phyloP scores from a whole-genome alignment of 2,888 invertebrate species.

The Hirtodrosophila confusa region DNA sequence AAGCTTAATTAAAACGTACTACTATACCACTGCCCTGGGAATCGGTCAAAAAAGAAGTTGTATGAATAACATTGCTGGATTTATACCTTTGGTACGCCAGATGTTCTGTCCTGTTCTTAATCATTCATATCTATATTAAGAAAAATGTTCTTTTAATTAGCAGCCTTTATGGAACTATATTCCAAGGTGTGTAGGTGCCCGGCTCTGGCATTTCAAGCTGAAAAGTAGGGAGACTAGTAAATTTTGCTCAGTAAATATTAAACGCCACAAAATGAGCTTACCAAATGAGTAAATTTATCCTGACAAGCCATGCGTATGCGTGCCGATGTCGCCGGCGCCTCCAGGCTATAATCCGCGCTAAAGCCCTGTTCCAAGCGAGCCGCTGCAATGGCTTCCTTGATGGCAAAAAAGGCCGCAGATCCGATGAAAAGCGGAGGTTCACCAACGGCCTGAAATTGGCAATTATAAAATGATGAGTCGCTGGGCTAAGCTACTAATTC shows the following conservation, averaged over 20 bases:
- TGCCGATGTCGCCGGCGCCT: constrained; percentile 95
- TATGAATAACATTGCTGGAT: no score
- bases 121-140: no score
- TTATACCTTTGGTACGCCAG: no score
- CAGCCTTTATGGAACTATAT: constrained; percentile 87
- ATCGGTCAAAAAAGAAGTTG: no score
- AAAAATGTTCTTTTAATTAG: no score
- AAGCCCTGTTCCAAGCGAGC: constrained; percentile 90
- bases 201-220: constrained; percentile 86
- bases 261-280: constrained; percentile 80
- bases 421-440: constrained; percentile 97
- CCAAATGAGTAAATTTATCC: constrained; percentile 92
- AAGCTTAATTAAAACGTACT: no score
- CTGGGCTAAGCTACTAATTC: no score
- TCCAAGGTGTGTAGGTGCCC: constrained; percentile 87
- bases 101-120: no score
- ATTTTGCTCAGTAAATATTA: not conserved
- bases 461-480: not conserved
- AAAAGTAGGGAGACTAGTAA: constrained; percentile 57
- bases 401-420: constrained; percentile 94
- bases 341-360: constrained; percentile 86
- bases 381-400: constrained; percentile 92
- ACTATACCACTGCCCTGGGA: no score
- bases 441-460: constrained; percentile 92
- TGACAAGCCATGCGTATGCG: constrained; percentile 95